These are phyloP conservation scores for Petromus typicus DNA, from an alignment of 2,113 vertebrate genomes.

Conservation along the genomic window DNA sequence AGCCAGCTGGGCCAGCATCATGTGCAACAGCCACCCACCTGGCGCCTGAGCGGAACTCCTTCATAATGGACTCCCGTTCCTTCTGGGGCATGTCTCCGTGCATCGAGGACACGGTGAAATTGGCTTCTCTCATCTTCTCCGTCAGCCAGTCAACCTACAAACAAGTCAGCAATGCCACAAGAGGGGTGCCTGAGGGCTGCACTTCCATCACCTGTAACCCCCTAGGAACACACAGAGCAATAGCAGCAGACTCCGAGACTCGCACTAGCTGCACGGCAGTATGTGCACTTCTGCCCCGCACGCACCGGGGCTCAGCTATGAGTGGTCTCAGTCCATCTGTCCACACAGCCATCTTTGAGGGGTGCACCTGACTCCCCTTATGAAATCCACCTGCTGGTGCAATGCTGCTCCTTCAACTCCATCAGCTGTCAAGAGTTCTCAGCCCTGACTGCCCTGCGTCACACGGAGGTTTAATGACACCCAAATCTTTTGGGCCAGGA, in stretches of 20 bases:
- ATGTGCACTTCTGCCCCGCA: rapidly evolving
- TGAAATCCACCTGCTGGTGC: neutral
- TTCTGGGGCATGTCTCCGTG: conserved; percentile 99
- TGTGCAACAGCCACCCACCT: conserved; percentile 86
- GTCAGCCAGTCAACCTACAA: conserved; percentile 98
- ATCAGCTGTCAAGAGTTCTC: neutral
- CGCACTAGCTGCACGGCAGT: rapidly evolving
- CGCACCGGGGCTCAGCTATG: rapidly evolving
- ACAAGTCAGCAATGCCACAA: neutral
- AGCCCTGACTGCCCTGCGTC: too few species aligned
- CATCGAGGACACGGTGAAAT: conserved; percentile 99
- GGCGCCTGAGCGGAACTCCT: conserved; percentile 97
- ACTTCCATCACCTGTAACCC: neutral
- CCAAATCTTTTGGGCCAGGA: rapidly evolving
- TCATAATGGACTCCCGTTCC: conserved; percentile 99
- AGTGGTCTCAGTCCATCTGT: too few species aligned
- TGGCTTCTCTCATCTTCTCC: conserved; percentile 99
- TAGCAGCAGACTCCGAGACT: neutral
- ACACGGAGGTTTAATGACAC: rapidly evolving
- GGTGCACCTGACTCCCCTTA: neutral
- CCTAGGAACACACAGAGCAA: too few species aligned
- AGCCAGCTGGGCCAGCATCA: neutral
- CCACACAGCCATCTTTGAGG: too few species aligned
- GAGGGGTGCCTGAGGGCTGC: rapidly evolving
- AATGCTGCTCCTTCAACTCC: neutral